Base-by-base conservation (phyloP, 2,113 vertebrate species). In the Numida meleagris region DNA sequence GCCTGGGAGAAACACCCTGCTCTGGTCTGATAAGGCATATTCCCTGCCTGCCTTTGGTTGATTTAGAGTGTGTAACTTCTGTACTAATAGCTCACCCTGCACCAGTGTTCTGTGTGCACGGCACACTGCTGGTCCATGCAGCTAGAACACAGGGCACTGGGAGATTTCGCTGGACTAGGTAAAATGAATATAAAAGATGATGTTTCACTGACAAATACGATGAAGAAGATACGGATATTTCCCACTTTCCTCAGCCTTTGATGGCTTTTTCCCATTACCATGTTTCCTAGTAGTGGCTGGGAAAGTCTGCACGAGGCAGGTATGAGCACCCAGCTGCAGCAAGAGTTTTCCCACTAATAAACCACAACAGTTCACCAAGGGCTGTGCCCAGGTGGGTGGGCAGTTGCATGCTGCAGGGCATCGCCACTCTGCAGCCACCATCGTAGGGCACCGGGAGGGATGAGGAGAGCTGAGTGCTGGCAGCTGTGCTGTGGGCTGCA, bases 11-110 rank as follows among this genome's bases (percentile, higher is more conserved):
- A 0, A 0, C 9, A 0, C 21, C 2, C 61, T 82, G 89, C 61
- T 75, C 40, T 87, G 84, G 50, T 4, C 4, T 12, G 76, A 38
- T 66, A 45, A 0, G 0, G 18, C 71, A 43, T 0, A 1, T 73
- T 84, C 81, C 89, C 82, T 92, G 81, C 77, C 74, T 82, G 70
- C 71, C 59, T 89, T 53, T 84, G 36, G 34, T 81, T 72, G 63
- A 14, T 76, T 21, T 27, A 16, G 34, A 66, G 29, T 2, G 0
- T 57, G 31, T 50, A 38, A 5, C 53, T 73, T 45, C 13, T 82
- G 40, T 31, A 10, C 48, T 43, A 70, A 40, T 7, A 85, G 59
- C 57, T 43, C 33, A 5, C 13, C 2, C 36, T 29, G n/a, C 2
- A 1, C 43, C 57, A 25, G 15, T 71, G 89, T 43, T 38, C 51